Base-by-base conservation (phyloP, 2,797 vertebrate genomes). In the Sebastes elongatus region DNA sequence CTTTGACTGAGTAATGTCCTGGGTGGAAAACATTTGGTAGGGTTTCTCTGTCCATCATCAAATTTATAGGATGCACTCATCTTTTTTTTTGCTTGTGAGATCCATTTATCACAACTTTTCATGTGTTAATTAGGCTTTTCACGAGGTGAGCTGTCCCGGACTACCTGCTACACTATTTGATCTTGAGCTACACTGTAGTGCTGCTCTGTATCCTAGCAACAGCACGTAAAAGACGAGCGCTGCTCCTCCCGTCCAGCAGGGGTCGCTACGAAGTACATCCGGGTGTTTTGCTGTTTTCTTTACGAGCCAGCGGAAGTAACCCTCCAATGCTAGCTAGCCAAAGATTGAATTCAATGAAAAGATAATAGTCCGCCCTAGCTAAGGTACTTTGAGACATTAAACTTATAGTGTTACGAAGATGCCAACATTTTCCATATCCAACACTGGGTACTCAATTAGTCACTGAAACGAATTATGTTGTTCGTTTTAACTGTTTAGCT, bases 151-250 rank as follows among this genome's bases (percentile, higher is more conserved):
- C 33, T 20, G 46, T 23, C 6, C 16, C 10, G 10, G 9, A 53
- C 33, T 14, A 28, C 30, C 25, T 4, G 14, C 9, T 55, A n/a
- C 70, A 13, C 14, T 22, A 27, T 49, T 4, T 49, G 46, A 49
- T 49, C 46, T 4, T 9, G 49, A 53, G 49, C 49, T 22, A n/a
- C 49, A 53, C 20, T 2, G 59, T 65, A 5, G 81, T 78, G 10
- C 76, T 67, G 79, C 73, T 78, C 62, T 14, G 90, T 95, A 78
- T 86, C 94, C 71, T 92, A 94, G 94, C 93, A 94, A 94, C 94
- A 88, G 55, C 71, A 4, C 13, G 57, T 25, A 46, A 18, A 46
- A 63, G 14, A 2, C 0, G 30, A 42, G 25, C 6, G 4, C 4
- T 14, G 14, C 10, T 3, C 63, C 59, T 85, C 89, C 90, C 2